These are phyloP conservation scores for Lutra lutra DNA, from an alignment of 2,797 vertebrate species.

Conservation along the genomic window DNA sequence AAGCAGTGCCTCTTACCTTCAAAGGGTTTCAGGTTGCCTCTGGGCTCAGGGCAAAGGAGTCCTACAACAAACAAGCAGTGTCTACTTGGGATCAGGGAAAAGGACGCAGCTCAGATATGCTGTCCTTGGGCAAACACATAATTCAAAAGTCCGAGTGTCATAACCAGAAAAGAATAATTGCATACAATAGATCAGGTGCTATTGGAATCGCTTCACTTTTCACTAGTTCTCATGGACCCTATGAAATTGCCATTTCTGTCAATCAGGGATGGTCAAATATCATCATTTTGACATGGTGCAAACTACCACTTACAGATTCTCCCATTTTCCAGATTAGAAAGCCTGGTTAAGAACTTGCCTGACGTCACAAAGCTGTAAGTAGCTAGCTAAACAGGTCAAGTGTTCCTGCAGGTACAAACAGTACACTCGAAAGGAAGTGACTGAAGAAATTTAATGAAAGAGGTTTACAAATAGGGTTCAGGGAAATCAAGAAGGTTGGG, in stretches of 20 bases:
- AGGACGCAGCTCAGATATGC: neutral
- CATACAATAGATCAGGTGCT: neutral
- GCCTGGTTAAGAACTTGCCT: neutral
- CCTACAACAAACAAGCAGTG: neutral
- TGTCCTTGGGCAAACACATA: neutral
- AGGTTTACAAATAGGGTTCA: neutral
- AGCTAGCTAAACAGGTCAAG: neutral
- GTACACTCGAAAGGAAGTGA: neutral
- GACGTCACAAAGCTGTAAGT: neutral
- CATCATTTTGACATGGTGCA: neutral
- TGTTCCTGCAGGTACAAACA: neutral
- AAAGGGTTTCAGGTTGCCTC: neutral
- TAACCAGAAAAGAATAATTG: neutral
- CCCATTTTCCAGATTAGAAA: constrained; percentile 12
- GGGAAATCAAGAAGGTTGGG: neutral
- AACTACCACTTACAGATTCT: neutral
- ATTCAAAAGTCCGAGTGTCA: neutral
- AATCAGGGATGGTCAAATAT: neutral
- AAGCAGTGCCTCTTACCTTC: neutral
- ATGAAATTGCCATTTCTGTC: neutral
- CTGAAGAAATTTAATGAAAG: neutral
- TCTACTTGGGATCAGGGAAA: accelerated
- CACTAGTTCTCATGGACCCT: neutral
- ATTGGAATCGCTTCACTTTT: neutral
- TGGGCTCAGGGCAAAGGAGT: neutral